Conservation (phyloP, 2,888 invertebrate genomes). For the Congeria kusceri region DNA sequence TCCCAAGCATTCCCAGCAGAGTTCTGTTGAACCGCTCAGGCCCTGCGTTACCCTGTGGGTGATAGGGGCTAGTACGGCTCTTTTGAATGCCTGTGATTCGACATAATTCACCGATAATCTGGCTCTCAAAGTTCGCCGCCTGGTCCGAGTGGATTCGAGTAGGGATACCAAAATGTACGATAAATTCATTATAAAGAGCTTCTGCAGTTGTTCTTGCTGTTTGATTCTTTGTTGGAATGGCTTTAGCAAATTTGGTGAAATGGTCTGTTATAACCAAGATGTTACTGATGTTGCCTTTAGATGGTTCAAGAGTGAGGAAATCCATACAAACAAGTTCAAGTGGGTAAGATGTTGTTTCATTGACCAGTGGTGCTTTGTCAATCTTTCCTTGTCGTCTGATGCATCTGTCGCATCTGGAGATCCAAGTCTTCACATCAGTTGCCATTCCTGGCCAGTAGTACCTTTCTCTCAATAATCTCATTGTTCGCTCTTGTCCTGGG, state of each 20-base stretch:
- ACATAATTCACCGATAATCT: not conserved
- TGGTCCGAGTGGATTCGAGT: not conserved
- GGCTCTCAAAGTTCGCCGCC: conserved; percentile 12
- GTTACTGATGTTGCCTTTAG: not conserved
- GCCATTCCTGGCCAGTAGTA: too few relatives aligned
- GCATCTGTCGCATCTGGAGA: not conserved
- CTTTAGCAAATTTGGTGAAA: not conserved
- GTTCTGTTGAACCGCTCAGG: conserved; percentile 10
- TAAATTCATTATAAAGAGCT: not conserved
- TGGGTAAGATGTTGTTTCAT: not conserved
- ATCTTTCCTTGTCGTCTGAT: not conserved
- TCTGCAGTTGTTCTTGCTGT: conserved; percentile 14
- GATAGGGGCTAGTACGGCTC: not conserved
- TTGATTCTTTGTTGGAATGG: conserved; percentile 4
- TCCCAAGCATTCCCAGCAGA: not conserved
- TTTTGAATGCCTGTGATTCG: not conserved
- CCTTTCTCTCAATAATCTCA: too few relatives aligned
- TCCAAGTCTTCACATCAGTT: too few relatives aligned
- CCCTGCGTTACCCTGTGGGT: conserved; percentile 4
- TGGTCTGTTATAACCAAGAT: conserved; percentile 8
- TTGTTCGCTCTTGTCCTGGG: too few relatives aligned
- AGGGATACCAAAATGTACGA: not conserved
- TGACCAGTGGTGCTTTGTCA: not conserved
- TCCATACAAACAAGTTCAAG: conserved; percentile 9
- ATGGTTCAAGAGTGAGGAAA: not conserved